Evolutionary conservation across 2,888 invertebrate species (phyloP), one percentile per base, ranked within the genome.

Genomic region (Xanthia togata): DNA sequence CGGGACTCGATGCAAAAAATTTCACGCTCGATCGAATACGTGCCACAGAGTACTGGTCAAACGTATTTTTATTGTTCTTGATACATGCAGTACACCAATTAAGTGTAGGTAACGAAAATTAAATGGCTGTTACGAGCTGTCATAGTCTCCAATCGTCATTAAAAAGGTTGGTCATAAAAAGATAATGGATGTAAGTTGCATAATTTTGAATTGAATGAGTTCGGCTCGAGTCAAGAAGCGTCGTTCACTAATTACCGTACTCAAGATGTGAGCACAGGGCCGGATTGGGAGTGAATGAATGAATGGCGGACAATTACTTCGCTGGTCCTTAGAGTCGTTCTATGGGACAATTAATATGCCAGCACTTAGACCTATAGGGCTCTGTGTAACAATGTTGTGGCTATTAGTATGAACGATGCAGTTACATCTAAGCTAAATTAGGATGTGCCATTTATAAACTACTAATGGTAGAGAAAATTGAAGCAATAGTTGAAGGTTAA

Each of bases 201-300:
- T 90, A 90, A 91, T 90, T 89, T 90, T 88, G 82, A 89, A 90
- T 89, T 88, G 89, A 90, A 90, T 87, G 89, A 82, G 83, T 78
- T 79, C 73, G 70, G 79, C 64, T 75, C 55, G 77, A 82, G 76
- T 80, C 82, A 71, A 83, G 78, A 87, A 84, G 88, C 88, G 90
- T 89, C 72, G 80, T 71, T 63, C 78, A 71, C 88, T 90, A 90
- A 90, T 90, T 89, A 90, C 76, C 72, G 78, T 76, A 68, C 73
- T 84, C 76, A 83, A 85, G 82, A 76, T 77, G 77, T 76, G 69
- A 74, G 74, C 73, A 63, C 82, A 85, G 86, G 79, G 85, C 75
- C 71, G 83, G 55, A 81, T 78, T 78, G 65, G 83, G 73, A 85
- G 68, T 73, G 85, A 82, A 72, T 82, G 80, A 80, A 79, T 78